Percentiles rank a stretch among this genome's conserved stretches.
These are phyloP conservation scores for Himantopus leucocephalus DNA, from an alignment of 2,113 vertebrate genomes.

Conservation along the genomic window DNA sequence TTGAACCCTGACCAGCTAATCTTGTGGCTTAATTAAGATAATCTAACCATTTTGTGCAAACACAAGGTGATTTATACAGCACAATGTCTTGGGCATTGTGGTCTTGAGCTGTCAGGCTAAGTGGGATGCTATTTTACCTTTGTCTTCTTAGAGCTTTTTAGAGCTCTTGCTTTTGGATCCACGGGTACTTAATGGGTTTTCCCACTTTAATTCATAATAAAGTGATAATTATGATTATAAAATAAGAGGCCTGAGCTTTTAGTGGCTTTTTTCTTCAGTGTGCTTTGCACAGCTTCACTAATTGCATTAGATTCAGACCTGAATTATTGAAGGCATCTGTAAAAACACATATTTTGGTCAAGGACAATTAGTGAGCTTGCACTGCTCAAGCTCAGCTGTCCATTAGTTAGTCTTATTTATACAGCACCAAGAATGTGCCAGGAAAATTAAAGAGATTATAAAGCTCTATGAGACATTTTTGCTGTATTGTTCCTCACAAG, in stretches of 20 bases:
- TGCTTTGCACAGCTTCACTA: background rate
- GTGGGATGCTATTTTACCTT: background rate
- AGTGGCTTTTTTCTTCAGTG: background rate
- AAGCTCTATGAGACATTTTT: background rate
- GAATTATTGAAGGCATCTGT: slow-evolving; percentile 4
- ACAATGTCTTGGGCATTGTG: background rate
- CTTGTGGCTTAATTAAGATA: background rate
- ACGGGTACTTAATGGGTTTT: background rate
- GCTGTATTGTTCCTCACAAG: background rate
- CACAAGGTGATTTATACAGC: background rate
- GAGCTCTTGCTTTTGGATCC: background rate
- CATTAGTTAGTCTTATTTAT: background rate
- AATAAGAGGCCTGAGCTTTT: background rate
- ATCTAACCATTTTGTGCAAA: background rate
- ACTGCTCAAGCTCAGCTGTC: background rate
- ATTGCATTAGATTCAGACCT: background rate
- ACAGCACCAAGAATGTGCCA: background rate
- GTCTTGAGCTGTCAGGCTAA: background rate
- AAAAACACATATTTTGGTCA: background rate
- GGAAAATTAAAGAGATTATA: background rate
- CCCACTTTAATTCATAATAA: background rate
- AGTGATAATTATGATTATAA: background rate
- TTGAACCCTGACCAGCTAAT: background rate
- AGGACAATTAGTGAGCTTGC: background rate
- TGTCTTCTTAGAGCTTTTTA: background rate